A percentile compares a stretch with the other conserved stretches of the same genome.
Evolutionary conservation across 1,140 invertebrate genomes (phyloP).

Genomic region (Mactra quadrangularis): DNA sequence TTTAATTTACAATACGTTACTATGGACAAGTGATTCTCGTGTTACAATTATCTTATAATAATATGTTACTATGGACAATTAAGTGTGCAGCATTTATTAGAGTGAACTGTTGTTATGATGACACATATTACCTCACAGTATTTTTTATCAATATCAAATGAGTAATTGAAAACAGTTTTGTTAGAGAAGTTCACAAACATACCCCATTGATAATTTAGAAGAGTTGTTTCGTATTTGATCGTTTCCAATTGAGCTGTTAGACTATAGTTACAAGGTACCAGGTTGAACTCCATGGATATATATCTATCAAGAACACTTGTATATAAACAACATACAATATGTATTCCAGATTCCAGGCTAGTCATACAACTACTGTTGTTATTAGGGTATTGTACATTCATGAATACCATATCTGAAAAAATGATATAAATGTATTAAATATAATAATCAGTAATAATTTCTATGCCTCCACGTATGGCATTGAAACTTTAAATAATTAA

Average conservation of each 20-base stretch:
- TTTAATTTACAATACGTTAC: background rate
- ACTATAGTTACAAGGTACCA: conserved; percentile 22
- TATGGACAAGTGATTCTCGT: background rate
- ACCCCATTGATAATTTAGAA: conserved; percentile 45
- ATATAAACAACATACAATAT: conserved; percentile 30
- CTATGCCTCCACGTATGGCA: too few relatives aligned
- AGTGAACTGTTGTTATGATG: background rate
- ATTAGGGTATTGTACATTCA: background rate
- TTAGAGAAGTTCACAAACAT: too few relatives aligned
- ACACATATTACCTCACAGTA: background rate
- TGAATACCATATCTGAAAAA: background rate
- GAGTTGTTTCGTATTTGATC: background rate
- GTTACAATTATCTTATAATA: background rate
- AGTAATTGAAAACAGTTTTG: background rate
- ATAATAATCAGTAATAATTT: background rate
- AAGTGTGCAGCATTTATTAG: background rate
- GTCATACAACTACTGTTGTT: background rate
- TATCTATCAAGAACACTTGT: background rate
- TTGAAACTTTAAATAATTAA: too few relatives aligned
- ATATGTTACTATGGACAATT: background rate
- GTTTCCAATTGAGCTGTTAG: conserved; percentile 23
- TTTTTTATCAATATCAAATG: background rate
- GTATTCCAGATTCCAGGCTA: background rate
- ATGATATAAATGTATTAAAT: background rate
- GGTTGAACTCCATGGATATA: conserved; percentile 3